Conservation (phyloP, 1,140 invertebrate genomes). For the Leptoteleia sp. region DNA sequence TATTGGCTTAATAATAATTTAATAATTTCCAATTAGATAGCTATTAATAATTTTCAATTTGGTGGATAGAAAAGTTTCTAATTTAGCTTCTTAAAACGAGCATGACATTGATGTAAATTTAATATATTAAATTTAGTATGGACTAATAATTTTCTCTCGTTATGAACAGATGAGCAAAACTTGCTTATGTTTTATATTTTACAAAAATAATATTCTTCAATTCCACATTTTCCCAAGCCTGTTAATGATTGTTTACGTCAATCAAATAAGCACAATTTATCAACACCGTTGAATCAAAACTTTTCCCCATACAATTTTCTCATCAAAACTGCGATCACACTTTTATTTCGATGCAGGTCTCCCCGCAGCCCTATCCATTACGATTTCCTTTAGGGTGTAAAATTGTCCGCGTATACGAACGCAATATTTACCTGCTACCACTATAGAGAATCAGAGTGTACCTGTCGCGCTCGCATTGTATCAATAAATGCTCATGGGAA, state of each 20-base stretch:
- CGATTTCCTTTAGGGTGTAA: constrained; percentile 31
- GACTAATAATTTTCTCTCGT: no score
- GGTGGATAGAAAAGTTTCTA: no score
- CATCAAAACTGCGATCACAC: constrained; percentile 6
- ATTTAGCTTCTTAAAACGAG: no score
- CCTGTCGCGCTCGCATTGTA: constrained; percentile 33
- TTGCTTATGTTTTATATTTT: no score
- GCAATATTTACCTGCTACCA: constrained; percentile 30
- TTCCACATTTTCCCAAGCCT: no score
- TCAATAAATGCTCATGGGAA: constrained; percentile 69
- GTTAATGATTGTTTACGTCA: constrained; percentile 2
- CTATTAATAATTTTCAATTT: no score
- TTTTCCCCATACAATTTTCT: constrained; percentile 17
- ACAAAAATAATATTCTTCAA: no score
- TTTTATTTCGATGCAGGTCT: constrained; percentile 3
- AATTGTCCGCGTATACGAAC: constrained; percentile 1
- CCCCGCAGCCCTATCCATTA: constrained; percentile 17
- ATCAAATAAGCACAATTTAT: not conserved
- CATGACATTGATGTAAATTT: no score
- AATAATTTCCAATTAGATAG: no score
- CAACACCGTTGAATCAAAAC: not conserved
- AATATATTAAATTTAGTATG: no score
- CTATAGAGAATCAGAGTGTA: constrained; percentile 50
- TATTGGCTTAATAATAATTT: no score
- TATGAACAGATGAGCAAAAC: no score